These are phyloP conservation scores for Zhuqinia jingwanae DNA, from an alignment of 2,888 invertebrate species.

Conservation along the genomic window DNA sequence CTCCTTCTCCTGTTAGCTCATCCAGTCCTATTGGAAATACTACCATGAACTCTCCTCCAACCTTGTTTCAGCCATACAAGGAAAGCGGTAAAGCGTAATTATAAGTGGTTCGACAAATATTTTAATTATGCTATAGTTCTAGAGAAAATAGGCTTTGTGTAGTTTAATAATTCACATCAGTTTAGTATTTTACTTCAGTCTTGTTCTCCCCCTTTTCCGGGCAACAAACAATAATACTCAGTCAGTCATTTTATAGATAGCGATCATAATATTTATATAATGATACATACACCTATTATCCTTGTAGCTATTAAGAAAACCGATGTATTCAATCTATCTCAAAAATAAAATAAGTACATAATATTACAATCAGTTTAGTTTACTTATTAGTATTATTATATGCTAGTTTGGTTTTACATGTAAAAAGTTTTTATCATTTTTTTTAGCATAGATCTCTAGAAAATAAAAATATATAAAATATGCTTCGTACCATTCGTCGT, in stretches of 20 bases:
- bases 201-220: not conserved
- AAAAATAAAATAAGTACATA: not conserved
- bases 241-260: constrained; percentile 53
- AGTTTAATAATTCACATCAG: not conserved
- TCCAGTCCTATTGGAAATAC: constrained; percentile 79
- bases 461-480: too few relatives aligned
- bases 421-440: not conserved
- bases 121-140: not conserved
- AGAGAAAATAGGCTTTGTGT: not conserved
- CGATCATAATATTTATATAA: too few relatives aligned
- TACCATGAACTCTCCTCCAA: constrained; percentile 82
- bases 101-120: not conserved
- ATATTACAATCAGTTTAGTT: not conserved
- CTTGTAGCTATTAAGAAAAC: too few relatives aligned
- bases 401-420: constrained; percentile 1
- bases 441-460: too few relatives aligned
- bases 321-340: not conserved
- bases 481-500: too few relatives aligned
- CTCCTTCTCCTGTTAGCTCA: constrained; percentile 80
- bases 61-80: constrained; percentile 90
- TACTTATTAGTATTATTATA: too few relatives aligned
- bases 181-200: not conserved
- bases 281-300: too few relatives aligned
- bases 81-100: constrained; percentile 75
- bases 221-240: constrained; percentile 51